phyloP scores from a whole-genome alignment of 92 coral and sea anemone species.

The Chrysogorgia sp. region DNA sequence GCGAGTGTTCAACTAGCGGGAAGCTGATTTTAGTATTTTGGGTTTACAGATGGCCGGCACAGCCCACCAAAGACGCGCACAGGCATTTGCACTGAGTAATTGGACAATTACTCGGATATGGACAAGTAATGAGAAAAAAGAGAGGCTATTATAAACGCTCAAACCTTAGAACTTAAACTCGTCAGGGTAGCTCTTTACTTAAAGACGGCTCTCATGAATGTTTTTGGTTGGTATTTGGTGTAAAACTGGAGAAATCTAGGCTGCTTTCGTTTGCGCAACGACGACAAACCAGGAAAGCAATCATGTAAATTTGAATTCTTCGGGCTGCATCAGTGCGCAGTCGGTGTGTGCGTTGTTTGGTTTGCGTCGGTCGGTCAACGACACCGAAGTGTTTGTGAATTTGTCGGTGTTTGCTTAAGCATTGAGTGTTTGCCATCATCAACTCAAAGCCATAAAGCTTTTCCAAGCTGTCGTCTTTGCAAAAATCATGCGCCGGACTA shows the following conservation, averaged over 20 bases:
- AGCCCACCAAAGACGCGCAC: constrained; percentile 43
- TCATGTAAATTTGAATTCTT: constrained; percentile 37
- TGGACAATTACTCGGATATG: constrained; percentile 10
- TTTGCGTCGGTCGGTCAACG: constrained; percentile 17
- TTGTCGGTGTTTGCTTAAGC: constrained; percentile 31
- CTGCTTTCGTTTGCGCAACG: background rate
- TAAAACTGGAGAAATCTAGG: background rate
- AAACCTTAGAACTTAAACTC: background rate
- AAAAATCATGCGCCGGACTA: background rate
- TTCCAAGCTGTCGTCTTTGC: constrained; percentile 31
- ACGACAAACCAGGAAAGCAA: constrained; percentile 6
- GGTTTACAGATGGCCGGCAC: constrained; percentile 14
- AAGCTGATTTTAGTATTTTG: background rate
- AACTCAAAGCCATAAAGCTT: constrained; percentile 22
- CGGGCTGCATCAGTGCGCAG: background rate
- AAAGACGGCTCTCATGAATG: background rate
- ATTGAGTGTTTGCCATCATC: constrained; percentile 35
- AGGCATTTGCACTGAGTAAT: constrained; percentile 1
- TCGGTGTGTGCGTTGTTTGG: constrained; percentile 25
- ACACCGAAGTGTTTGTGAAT: constrained; percentile 29
- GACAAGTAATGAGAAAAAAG: background rate
- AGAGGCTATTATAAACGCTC: no score
- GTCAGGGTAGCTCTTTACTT: background rate
- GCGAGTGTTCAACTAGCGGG: constrained; percentile 29
- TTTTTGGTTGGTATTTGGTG: constrained; percentile 3